Percentiles rank a stretch among this genome's conserved stretches.
Conservation (phyloP, 2,888 invertebrate species). For the Hyposoter dolosus region DNA sequence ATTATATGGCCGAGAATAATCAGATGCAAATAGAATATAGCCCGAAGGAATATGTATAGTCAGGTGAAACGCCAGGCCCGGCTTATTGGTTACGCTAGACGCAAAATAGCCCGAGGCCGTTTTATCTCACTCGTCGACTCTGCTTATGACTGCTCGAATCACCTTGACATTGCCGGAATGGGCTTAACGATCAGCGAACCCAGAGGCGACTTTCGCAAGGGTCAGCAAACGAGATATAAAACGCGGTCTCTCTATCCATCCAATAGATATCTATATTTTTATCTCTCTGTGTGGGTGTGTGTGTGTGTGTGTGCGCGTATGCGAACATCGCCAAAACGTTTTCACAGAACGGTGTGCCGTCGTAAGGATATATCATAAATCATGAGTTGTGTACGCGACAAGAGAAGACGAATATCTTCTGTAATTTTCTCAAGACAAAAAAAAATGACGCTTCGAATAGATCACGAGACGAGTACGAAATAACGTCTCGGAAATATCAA, state of each 20-base stretch:
- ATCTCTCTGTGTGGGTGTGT: neutral
- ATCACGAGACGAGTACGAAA: neutral
- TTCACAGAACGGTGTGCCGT: slow-evolving; percentile 13
- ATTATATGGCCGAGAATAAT: slow-evolving; percentile 62
- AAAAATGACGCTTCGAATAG: neutral
- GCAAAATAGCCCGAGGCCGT: slow-evolving; percentile 59
- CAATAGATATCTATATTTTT: slow-evolving; percentile 16
- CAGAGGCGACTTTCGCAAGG: slow-evolving; percentile 65
- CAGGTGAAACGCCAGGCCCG: slow-evolving; percentile 37
- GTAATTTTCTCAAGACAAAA: slow-evolving; percentile 37
- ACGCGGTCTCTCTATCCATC: slow-evolving; percentile 45
- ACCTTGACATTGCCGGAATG: slow-evolving; percentile 72
- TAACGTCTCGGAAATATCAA: neutral
- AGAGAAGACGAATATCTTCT: slow-evolving; percentile 19
- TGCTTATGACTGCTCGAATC: slow-evolving; percentile 50
- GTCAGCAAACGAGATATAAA: slow-evolving; percentile 65
- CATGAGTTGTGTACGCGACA: slow-evolving; percentile 24
- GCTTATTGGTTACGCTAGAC: slow-evolving; percentile 59
- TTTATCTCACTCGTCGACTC: slow-evolving; percentile 54
- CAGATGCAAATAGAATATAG: slow-evolving; percentile 69
- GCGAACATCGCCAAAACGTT: slow-evolving; percentile 20
- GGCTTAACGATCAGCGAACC: slow-evolving; percentile 71
- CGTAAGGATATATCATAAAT: slow-evolving; percentile 38
- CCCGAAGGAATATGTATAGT: slow-evolving; percentile 50
- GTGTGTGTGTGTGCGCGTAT: neutral